Conservation (phyloP, 1,140 invertebrate species). For the Chironomus striatipennis region DNA sequence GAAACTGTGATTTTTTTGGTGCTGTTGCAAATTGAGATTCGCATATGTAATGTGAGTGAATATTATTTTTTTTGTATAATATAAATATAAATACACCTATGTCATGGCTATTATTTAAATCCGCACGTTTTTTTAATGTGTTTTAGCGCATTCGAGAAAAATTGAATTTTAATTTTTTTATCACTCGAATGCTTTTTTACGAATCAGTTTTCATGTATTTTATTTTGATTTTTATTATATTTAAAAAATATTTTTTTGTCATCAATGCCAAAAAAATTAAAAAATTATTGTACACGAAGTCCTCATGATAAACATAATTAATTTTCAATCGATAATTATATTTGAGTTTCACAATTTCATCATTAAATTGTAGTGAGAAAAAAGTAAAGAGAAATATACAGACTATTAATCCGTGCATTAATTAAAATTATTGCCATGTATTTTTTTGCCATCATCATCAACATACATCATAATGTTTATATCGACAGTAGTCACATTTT, state of each 20-base stretch:
- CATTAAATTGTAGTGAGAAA: background rate
- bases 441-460: background rate
- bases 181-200: background rate
- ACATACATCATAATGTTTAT: background rate
- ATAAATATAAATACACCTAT: background rate
- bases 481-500: background rate
- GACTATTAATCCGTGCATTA: background rate
- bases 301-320: constrained; percentile 1
- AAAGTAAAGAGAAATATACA: background rate
- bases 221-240: no score
- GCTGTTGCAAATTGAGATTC: background rate
- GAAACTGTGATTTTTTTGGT: background rate
- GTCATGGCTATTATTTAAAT: constrained; percentile 5
- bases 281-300: background rate
- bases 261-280: background rate
- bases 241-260: no score
- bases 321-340: background rate
- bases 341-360: constrained; percentile 5
- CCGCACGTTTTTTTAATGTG: background rate
- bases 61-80: background rate
- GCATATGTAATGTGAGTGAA: background rate
- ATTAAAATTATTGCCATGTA: constrained; percentile 2
- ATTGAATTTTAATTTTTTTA: constrained; percentile 15
- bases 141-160: background rate
- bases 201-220: background rate